These are phyloP conservation scores for Gobio gobio DNA, from an alignment of 2,113 vertebrate species.

Conservation along the genomic window DNA sequence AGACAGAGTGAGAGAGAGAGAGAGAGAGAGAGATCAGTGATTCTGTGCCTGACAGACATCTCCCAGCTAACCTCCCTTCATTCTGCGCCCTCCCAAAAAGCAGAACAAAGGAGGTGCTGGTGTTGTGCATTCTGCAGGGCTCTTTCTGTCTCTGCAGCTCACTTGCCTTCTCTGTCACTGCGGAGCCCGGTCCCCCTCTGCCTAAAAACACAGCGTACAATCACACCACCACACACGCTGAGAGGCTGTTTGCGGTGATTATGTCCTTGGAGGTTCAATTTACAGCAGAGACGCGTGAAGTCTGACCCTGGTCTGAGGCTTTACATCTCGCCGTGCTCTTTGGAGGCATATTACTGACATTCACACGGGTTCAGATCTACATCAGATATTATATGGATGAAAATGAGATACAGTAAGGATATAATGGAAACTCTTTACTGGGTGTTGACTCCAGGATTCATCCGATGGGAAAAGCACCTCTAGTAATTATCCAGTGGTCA, in stretches of 20 bases:
- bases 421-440: neutral
- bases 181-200: conserved; percentile 27
- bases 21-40: conserved; percentile 49
- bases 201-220: conserved; percentile 31
- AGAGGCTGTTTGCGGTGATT: conserved; percentile 8
- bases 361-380: neutral
- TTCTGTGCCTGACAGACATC: conserved; percentile 58
- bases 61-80: conserved; percentile 41
- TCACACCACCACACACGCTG: conserved; percentile 30
- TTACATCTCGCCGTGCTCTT: conserved; percentile 7
- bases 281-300: conserved; percentile 21
- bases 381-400: conserved; percentile 2
- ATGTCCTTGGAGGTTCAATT: conserved; percentile 45
- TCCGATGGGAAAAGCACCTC: conserved; percentile 6
- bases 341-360: neutral
- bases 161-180: conserved; percentile 26
- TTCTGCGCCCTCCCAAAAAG: conserved; percentile 52
- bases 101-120: conserved; percentile 61
- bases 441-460: neutral
- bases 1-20: conserved; percentile 51
- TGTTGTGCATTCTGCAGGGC: conserved; percentile 57
- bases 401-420: neutral
- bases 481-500: neutral
- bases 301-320: conserved; percentile 29
- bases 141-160: conserved; percentile 53